Base-by-base conservation (phyloP, 1,140 invertebrate genomes). In the Scaptomyza hsui region DNA sequence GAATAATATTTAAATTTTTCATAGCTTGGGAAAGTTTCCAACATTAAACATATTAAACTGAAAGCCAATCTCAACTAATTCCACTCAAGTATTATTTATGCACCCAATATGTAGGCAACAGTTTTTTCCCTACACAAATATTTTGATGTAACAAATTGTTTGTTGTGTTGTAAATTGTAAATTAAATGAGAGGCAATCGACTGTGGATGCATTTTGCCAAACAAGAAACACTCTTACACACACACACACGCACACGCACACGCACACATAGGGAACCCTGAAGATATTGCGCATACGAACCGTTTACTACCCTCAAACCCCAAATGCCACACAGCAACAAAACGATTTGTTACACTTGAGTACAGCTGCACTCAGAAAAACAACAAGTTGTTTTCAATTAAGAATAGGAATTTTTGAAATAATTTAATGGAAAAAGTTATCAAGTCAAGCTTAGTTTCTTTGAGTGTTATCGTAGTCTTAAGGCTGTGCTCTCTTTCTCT, bases 311-410 rank as follows among this genome's bases (percentile, higher is more conserved):
- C 3, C 21, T 12, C 32, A 37, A 48, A 15, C 19, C 19, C 12
- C 21, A 12, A 52, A 44, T 10, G n/a, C 32, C 29, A 32, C 9
- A 39, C 9, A 56, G 32, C 59, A 62, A 56, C 52, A 55, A 75
- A 63, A 80, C 73, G 73, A 86, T 80, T 86, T 85, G 73, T 74
- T 80, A 71, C 80, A 70, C 71, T 85, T 74, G 71, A 37, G 35
- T 32, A 47, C 56, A 52, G 32, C 10, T 42, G 37, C 41, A 21
- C 26, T 81, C 5, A 12, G 12, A 4, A 12, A 35, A 35, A n/a
- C n/a, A n/a, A n/a, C n/a, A n/a, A n/a, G n/a, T n/a, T n/a, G n/a
- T n/a, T n/a, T 77, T 69, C 70, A 73, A 74, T 71, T 75, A 62
- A 24, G n/a, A n/a, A n/a, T n/a, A n/a, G n/a, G n/a, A n/a, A n/a